These are phyloP conservation scores for Orthosia gracilis DNA, from an alignment of 2,888 invertebrate genomes.

Conservation along the genomic window DNA sequence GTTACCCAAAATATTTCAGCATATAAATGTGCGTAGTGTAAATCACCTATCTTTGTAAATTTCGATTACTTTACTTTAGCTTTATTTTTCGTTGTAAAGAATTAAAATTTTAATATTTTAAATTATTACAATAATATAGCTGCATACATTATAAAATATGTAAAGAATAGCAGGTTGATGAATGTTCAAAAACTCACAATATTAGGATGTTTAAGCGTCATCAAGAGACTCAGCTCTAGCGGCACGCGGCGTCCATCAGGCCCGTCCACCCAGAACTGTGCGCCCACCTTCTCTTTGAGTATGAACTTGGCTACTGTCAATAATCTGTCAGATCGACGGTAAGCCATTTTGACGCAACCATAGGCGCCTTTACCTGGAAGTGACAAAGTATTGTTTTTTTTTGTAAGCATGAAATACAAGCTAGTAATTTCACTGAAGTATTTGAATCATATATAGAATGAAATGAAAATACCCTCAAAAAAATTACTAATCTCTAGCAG, in stretches of 20 bases:
- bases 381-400: neutral
- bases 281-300: constrained; percentile 92
- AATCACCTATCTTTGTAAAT: too few relatives aligned
- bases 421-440: neutral
- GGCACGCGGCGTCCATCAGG: constrained; percentile 91
- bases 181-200: constrained; percentile 89
- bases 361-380: constrained; percentile 92
- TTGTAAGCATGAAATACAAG: too few relatives aligned
- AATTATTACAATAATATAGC: too few relatives aligned
- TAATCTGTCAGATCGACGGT: constrained; percentile 91
- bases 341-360: constrained; percentile 94
- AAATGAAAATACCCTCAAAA: neutral
- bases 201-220: constrained; percentile 92
- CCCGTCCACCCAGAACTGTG: constrained; percentile 92
- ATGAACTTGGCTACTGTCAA: constrained; percentile 94
- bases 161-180: too few relatives aligned
- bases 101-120: too few relatives aligned
- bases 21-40: too few relatives aligned
- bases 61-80: too few relatives aligned
- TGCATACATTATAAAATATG: too few relatives aligned
- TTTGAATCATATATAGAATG: neutral
- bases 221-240: constrained; percentile 93
- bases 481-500: neutral
- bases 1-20: too few relatives aligned
- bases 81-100: too few relatives aligned